Percentiles rank a stretch among this genome's conserved stretches.
Conservation (phyloP, 2,113 vertebrate species). For the Dissostichus mawsoni region DNA sequence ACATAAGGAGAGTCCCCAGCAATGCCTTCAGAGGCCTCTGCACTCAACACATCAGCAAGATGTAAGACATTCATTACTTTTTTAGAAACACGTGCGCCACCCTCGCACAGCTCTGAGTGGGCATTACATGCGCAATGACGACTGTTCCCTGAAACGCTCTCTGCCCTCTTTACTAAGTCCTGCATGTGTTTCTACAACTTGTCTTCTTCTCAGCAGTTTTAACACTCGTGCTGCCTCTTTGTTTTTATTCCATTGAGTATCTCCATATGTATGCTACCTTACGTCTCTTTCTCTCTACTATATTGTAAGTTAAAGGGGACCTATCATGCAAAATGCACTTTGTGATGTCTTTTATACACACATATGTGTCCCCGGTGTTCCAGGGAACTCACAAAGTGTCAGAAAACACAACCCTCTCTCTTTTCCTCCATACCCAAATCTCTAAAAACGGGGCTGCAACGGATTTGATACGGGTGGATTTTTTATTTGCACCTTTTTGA, state of each 20-base stretch:
- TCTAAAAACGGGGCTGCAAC: no score
- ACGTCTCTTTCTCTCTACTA: background rate
- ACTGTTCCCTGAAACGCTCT: slow-evolving; percentile 46
- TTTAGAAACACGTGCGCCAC: slow-evolving; percentile 29
- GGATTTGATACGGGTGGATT: no score
- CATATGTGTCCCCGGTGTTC: no score
- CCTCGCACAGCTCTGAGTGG: slow-evolving; percentile 39
- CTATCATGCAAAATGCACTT: no score
- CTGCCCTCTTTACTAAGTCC: slow-evolving; percentile 40
- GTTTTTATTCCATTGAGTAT: background rate
- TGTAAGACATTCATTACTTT: slow-evolving; percentile 72
- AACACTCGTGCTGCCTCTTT: background rate
- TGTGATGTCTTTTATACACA: no score
- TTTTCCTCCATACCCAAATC: no score
- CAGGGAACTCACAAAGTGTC: no score
- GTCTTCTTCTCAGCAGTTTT: background rate
- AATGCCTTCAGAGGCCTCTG: slow-evolving; percentile 83
- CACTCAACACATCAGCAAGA: slow-evolving; percentile 72
- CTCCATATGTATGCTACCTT: no score
- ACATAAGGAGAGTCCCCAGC: slow-evolving; percentile 75
- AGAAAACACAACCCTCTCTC: no score
- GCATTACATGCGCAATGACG: slow-evolving; percentile 30
- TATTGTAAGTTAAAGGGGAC: background rate
- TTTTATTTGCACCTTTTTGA: no score
- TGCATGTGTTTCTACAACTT: slow-evolving; percentile 1